phyloP scores from a whole-genome alignment of 1,140 invertebrate species.

The Dryas iulia region DNA sequence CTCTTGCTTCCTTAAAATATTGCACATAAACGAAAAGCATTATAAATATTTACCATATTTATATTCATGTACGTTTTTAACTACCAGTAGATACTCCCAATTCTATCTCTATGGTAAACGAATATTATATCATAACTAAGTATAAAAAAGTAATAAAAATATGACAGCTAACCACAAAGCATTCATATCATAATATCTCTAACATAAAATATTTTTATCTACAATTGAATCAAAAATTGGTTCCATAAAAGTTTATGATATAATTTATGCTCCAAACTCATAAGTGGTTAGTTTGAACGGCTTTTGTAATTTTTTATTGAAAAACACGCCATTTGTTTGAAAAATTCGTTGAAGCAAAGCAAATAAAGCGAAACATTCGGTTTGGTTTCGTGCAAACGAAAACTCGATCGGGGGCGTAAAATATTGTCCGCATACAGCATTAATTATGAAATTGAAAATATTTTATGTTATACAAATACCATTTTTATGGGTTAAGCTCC shows the following conservation, averaged over 20 bases:
- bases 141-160: background rate
- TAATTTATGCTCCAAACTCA: background rate
- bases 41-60: too few relatives aligned
- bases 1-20: too few relatives aligned
- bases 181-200: background rate
- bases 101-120: too few relatives aligned
- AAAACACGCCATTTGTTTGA: constrained; percentile 12
- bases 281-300: constrained; percentile 11
- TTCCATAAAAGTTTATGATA: constrained; percentile 2
- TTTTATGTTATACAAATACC: background rate
- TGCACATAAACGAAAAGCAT: too few relatives aligned
- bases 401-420: constrained; percentile 12
- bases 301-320: constrained; percentile 9
- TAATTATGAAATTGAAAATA: constrained; percentile 1
- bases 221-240: constrained; percentile 9
- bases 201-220: constrained; percentile 7
- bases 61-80: too few relatives aligned
- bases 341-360: constrained; percentile 6
- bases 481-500: background rate
- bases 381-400: constrained; percentile 14
- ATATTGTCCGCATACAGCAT: background rate
- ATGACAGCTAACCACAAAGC: background rate
- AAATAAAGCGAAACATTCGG: constrained; percentile 16
- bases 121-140: background rate
- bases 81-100: too few relatives aligned